Conservation (phyloP, 1,140 invertebrate genomes). For the Megalonaias nervosa region DNA sequence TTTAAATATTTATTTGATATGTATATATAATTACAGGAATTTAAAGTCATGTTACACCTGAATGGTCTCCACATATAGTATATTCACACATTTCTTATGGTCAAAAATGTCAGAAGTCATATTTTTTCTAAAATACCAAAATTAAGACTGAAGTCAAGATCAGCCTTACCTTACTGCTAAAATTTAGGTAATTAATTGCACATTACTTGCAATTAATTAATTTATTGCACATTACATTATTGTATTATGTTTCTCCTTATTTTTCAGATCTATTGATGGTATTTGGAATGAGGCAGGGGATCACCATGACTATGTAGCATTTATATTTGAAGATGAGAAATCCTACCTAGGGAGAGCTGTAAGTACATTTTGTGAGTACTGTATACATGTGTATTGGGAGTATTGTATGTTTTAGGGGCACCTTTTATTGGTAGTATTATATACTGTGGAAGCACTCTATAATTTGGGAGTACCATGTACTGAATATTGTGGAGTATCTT, state of each 20-base stretch:
- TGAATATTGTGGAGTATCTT: background rate
- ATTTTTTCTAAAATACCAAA: background rate
- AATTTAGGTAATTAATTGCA: background rate
- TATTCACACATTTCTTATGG: background rate
- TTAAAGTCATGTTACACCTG: too few species aligned
- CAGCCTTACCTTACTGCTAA: background rate
- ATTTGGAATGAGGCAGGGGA: conserved; percentile 58
- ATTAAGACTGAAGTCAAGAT: background rate
- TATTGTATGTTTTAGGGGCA: background rate
- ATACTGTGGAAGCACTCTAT: conserved; percentile 32
- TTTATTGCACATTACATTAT: too few species aligned
- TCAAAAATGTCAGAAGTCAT: background rate
- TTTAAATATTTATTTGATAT: too few species aligned
- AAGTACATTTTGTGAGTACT: background rate
- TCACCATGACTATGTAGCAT: conserved; percentile 51
- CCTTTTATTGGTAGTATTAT: background rate
- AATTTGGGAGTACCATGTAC: background rate
- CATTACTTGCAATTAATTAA: background rate
- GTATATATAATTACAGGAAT: too few species aligned
- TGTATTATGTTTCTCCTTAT: background rate
- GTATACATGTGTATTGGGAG: background rate
- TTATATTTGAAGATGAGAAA: conserved; percentile 59
- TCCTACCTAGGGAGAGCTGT: conserved; percentile 59
- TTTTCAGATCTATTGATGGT: conserved; percentile 52
- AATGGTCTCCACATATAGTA: too few species aligned